These are phyloP conservation scores for Danaus melanippus DNA, from an alignment of 1,140 invertebrate genomes.

Conservation along the genomic window DNA sequence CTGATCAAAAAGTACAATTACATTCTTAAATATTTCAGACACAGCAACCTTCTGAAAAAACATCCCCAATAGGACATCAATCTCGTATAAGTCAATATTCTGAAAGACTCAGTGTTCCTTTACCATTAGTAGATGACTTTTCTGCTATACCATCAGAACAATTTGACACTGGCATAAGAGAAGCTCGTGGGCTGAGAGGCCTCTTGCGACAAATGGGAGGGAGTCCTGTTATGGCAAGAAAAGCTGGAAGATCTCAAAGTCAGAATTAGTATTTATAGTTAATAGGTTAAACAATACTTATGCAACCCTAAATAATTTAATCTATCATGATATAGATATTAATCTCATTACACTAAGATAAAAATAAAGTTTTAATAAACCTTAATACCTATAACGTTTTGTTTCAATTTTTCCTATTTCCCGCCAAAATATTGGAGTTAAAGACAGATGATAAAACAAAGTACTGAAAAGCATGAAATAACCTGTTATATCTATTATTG, in stretches of 20 bases:
- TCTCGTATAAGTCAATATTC: slow-evolving; percentile 73
- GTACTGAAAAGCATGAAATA: no score
- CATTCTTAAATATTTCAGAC: slow-evolving; percentile 15
- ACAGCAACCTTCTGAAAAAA: slow-evolving; percentile 47
- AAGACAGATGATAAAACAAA: no score
- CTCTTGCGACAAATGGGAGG: slow-evolving; percentile 86
- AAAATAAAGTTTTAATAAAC: no score
- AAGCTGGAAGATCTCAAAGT: slow-evolving; percentile 68
- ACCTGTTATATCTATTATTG: no score
- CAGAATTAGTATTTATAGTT: slow-evolving; percentile 45
- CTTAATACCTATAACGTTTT: no score
- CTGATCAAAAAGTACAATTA: no score
- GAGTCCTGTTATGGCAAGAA: slow-evolving; percentile 84
- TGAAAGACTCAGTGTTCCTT: slow-evolving; percentile 73
- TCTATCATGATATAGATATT: no score
- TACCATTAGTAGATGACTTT: slow-evolving; percentile 92
- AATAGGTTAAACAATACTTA: no score
- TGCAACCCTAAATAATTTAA: no score
- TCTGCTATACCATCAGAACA: slow-evolving; percentile 90
- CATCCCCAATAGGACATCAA: slow-evolving; percentile 62
- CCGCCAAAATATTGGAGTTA: no score
- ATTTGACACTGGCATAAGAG: slow-evolving; percentile 69
- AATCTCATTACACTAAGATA: no score
- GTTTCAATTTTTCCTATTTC: no score
- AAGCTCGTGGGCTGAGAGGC: slow-evolving; percentile 81